Evolutionary conservation across 2,797 vertebrate genomes (phyloP), one percentile per base, ranked within the genome.

Genomic region (Buceros bicornis): DNA sequence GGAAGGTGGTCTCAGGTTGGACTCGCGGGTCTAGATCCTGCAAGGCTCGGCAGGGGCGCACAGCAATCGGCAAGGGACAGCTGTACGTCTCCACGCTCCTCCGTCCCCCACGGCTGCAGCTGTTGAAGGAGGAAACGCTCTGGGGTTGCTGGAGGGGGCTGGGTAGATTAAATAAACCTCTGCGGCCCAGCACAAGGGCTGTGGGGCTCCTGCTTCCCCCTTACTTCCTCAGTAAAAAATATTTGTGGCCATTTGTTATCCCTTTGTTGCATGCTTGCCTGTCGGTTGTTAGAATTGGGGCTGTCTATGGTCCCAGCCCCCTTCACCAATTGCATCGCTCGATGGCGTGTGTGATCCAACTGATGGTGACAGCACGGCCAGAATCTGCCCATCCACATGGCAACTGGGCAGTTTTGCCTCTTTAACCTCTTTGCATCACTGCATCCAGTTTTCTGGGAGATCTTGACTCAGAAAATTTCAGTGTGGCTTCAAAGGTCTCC

Each of bases 101-200:
- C 69, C 5, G 8, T 86, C 87, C 91, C 90, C 79, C 65, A 50
- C 0, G 2, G 70, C 77, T 91, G 97, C 96, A 96, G 96, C 96
- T 97, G 96, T 95, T 70, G 56, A 35, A 69, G 77, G 16, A 87
- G 84, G 92, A 95, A 95, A 90, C 2, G 28, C 95, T 89, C 82
- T 0, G 8, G 58, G 81, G 53, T 82, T 1, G 0, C 25, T 8
- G 37, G 43, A 91, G 43, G 26, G 29, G 79, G 80, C 16, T 3
- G 57, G 37, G 47, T 25, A 73, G 90, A 93, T 93, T 67, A 91
- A 95, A 93, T 76, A 89, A 95, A 61, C 33, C 64, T 64, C 26
- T 17, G 10, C 72, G 60, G 24, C 61, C 58, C 79, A 42, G 40
- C 4, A 3, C 6, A 76, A 47, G 40, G 54, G 17, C 35, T 62